Percentiles rank a stretch among this genome's conserved stretches.
These are phyloP conservation scores for Buceros bicornis DNA, from an alignment of 2,797 vertebrate genomes.

Conservation along the genomic window DNA sequence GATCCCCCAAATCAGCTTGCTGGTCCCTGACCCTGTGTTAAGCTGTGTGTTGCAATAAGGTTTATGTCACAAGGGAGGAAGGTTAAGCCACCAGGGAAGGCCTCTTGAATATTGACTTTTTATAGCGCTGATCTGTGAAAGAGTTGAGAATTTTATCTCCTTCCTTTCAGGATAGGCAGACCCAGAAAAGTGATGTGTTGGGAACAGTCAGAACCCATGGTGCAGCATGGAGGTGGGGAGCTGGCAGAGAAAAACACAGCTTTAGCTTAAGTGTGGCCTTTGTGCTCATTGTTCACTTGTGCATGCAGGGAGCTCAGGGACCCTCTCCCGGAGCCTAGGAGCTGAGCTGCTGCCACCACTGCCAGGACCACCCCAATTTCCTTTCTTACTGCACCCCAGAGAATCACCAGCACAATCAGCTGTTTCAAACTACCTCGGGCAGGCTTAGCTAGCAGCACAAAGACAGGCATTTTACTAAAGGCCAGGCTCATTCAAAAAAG, in stretches of 20 bases:
- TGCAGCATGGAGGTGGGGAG: neutral
- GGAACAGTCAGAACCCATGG: neutral
- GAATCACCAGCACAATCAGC: too few species aligned
- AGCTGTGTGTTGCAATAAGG: neutral
- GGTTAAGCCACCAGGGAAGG: neutral
- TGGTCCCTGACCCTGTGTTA: neutral
- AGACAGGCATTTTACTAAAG: neutral
- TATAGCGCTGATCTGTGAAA: neutral
- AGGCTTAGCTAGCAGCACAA: neutral
- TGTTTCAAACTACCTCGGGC: rapidly evolving
- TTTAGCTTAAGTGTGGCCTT: neutral
- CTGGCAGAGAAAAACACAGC: neutral
- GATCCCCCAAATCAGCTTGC: neutral
- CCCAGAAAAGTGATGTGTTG: neutral
- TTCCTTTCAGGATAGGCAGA: neutral
- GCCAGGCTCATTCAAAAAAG: neutral
- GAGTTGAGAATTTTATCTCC: neutral
- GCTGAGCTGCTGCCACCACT: neutral
- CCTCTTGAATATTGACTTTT: neutral
- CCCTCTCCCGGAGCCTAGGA: neutral
- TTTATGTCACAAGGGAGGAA: neutral
- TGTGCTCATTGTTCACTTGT: neutral
- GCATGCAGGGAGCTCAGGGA: neutral
- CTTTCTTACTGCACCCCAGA: neutral
- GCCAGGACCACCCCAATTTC: neutral